A percentile compares a stretch with the other conserved stretches of the same genome.
Conservation (phyloP, 2,113 vertebrate species). For the Anolis sagrei region DNA sequence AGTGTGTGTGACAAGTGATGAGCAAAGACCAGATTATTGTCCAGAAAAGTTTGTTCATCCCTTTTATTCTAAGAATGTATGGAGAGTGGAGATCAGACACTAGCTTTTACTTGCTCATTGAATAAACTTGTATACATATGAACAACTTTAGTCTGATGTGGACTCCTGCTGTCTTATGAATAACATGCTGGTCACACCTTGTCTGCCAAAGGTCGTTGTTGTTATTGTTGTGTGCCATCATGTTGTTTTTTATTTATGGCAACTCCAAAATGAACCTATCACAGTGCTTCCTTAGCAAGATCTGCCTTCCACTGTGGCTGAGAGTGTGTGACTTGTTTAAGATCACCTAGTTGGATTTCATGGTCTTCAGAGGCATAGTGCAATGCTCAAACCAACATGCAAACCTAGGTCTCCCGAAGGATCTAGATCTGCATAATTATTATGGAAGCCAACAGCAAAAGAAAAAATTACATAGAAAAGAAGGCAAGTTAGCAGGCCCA, state of each 20-base stretch:
- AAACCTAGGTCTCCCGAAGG: no score
- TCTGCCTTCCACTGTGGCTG: no score
- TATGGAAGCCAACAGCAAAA: not conserved
- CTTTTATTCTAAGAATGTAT: not conserved
- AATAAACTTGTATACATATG: not conserved
- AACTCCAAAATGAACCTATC: no score
- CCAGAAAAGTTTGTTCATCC: not conserved
- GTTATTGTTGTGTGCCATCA: no score
- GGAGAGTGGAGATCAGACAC: not conserved
- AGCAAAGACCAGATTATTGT: not conserved
- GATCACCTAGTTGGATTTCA: no score
- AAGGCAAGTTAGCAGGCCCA: not conserved
- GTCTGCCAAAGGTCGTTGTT: no score
- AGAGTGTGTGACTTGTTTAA: no score
- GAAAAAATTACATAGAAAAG: not conserved
- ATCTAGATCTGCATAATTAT: not conserved
- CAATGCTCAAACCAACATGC: no score
- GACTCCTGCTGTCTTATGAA: not conserved
- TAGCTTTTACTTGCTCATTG: not conserved
- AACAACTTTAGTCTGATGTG: not conserved
- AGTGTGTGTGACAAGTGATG: not conserved
- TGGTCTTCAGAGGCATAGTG: no score
- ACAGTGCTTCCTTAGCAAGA: no score
- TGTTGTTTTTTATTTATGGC: no score
- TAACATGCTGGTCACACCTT: no score